Evolutionary conservation across 1,140 invertebrate genomes (phyloP).

Genomic region (Procambarus clarkii): DNA sequence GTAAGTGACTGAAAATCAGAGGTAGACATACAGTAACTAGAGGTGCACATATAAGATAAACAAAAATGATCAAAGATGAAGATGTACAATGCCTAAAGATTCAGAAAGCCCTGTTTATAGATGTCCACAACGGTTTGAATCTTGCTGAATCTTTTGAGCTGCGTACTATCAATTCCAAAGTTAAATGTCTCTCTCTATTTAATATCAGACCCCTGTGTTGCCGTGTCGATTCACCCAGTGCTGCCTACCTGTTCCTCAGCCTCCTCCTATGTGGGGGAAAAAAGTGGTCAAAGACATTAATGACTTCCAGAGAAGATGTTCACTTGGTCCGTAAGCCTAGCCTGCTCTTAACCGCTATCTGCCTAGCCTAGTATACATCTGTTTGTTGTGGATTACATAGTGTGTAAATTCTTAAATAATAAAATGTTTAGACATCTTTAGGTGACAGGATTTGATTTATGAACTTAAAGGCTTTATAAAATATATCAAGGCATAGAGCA

Average conservation of each 20-base stretch:
- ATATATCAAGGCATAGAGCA: neutral
- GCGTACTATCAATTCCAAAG: neutral
- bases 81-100: too few species aligned
- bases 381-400: neutral
- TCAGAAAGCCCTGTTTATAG: too few species aligned
- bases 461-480: neutral
- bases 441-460: neutral
- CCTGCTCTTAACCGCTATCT: neutral
- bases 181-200: neutral
- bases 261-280: slow-evolving; percentile 19
- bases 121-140: too few species aligned
- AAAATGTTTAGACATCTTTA: neutral
- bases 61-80: too few species aligned
- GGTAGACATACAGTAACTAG: too few species aligned
- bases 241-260: slow-evolving; percentile 39
- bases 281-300: neutral
- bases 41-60: too few species aligned
- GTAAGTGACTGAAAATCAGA: too few species aligned
- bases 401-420: neutral
- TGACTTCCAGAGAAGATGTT: neutral
- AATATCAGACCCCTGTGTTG: neutral
- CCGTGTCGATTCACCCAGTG: neutral
- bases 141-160: too few species aligned
- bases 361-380: neutral
- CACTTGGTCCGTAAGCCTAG: neutral